Evolutionary conservation across 2,888 invertebrate species (phyloP), one percentile per base, ranked within the genome.

Genomic region (Acanthopleura granulata): DNA sequence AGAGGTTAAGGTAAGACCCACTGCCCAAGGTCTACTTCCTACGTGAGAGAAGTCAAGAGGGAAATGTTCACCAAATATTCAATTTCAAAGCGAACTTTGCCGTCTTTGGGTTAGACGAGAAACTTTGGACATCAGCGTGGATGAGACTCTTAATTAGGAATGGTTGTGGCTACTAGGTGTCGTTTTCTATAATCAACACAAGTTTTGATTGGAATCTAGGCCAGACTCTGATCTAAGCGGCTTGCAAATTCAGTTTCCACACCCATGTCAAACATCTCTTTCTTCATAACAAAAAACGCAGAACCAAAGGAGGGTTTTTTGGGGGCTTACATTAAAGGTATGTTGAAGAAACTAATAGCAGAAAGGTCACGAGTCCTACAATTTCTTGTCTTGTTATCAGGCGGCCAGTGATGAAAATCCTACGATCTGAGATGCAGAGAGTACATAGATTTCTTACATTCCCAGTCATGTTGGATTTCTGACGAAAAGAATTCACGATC

Each of bases 31-130:
- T 81, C 49, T 78, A 76, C 62, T 61, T 74, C 16, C 30, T 72
- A 12, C 78, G 72, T 11, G 83, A 84, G 72, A 73, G 74, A 25
- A 74, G 83, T 50, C 76, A 85, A 27, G 75, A 72, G 15, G 87
- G 83, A 15, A 85, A 83, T 66, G 69, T 88, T 15, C 88, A 88
- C 62, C 84, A 84, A 16, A 74, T 87, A 78, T 84, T 86, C 57
- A 76, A 84, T 77, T 85, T 84, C 73, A 86, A 87, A 72, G 86
- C 83, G 16, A 84, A 84, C 76, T 71, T 86, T 18, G 85, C 85
- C 73, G 79, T 88, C 15, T 79, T 80, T 49, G 88, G 87, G 27
- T 81, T 80, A 0, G 88, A 40, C 86, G 85, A 72, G 85, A 86
- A 74, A 86, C 86, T 0, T 73, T 86, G 49, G 83, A 87, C 76